Evolutionary conservation across 2,888 invertebrate genomes (phyloP).

Genomic region (Pristionchus mayeri): DNA sequence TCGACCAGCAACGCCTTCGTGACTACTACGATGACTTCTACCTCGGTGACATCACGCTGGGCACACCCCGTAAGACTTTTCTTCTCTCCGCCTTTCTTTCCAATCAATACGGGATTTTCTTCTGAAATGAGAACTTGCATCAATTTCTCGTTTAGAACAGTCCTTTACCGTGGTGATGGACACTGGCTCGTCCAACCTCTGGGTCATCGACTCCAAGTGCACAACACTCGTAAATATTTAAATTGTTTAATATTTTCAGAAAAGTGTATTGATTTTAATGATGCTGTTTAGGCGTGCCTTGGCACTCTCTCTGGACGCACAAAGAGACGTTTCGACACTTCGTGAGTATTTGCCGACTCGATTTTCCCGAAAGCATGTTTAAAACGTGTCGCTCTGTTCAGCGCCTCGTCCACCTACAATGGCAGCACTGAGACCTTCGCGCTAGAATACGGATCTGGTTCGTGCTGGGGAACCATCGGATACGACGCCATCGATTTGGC

Average conservation of each 20-base stretch:
- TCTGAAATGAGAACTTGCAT: neutral
- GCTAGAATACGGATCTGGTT: slow-evolving; percentile 71
- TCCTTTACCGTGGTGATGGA: slow-evolving; percentile 66
- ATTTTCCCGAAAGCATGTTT: no score
- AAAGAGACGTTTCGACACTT: slow-evolving; percentile 28
- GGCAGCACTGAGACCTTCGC: slow-evolving; percentile 61
- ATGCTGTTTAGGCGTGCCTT: slow-evolving; percentile 44
- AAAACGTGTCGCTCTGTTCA: neutral
- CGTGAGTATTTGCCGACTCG: slow-evolving; percentile 23
- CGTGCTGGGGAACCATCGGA: slow-evolving; percentile 67
- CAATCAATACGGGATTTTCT: no score
- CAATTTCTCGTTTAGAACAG: slow-evolving; percentile 58
- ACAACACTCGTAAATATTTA: slow-evolving; percentile 23
- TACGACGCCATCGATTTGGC: slow-evolving; percentile 62
- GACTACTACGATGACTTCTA: slow-evolving; percentile 73
- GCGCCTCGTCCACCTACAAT: slow-evolving; percentile 60
- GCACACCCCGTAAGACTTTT: slow-evolving; percentile 63
- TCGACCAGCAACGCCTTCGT: slow-evolving; percentile 62
- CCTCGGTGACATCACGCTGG: slow-evolving; percentile 70
- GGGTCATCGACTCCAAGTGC: slow-evolving; percentile 71
- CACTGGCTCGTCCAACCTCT: slow-evolving; percentile 71
- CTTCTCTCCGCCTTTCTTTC: neutral
- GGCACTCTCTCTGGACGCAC: slow-evolving; percentile 33
- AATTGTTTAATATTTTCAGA: no score
- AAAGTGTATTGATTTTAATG: no score